Evolutionary conservation across 2,113 vertebrate genomes (phyloP), one percentile per base, ranked within the genome.

Genomic region (Cyanoderma ruficeps): DNA sequence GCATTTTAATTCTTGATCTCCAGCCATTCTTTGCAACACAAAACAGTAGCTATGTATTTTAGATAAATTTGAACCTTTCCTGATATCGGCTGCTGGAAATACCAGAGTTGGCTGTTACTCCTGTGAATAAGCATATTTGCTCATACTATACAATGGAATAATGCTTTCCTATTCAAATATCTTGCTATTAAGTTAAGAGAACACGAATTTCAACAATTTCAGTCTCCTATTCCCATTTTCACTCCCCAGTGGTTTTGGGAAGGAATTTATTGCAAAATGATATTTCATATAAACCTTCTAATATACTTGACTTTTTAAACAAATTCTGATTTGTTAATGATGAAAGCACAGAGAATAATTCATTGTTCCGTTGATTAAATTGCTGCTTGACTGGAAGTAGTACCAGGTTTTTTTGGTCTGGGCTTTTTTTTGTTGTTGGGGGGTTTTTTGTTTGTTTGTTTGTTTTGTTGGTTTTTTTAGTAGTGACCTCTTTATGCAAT

Each of bases 21-120:
- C 52, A 50, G 30, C 53, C 65, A 69, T 76, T 79, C 74, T 77
- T 75, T 87, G 49, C 42, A 70, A 53, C 57, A 83, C 69, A 11
- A 69, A 93, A 37, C 35, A 82, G 67, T 68, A 87, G 42, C 82
- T 95, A 28, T 88, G 75, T 94, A 44, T 86, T 94, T 88, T 95
- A 93, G 91, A 94, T 94, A 96, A 80, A 85, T 80, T 31, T 67
- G 47, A 86, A 46, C 0, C 2, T 83, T 88, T 83, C 35, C 50
- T 59, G 75, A 52, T 94, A 95, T 18, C 71, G 52, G 67, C 83
- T 90, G 67, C 83, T 90, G 61, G 78, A 76, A 94, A 61, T 82
- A 88, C 61, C 42, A 1, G 30, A 69, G 46, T 61, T 89, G 42
- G 41, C 59, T 90, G 59, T 59, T 86, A 56, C 27, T 85, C 13